Base-by-base conservation (phyloP, 2,888 invertebrate genomes). In the Acanthoscelides obtectus region DNA sequence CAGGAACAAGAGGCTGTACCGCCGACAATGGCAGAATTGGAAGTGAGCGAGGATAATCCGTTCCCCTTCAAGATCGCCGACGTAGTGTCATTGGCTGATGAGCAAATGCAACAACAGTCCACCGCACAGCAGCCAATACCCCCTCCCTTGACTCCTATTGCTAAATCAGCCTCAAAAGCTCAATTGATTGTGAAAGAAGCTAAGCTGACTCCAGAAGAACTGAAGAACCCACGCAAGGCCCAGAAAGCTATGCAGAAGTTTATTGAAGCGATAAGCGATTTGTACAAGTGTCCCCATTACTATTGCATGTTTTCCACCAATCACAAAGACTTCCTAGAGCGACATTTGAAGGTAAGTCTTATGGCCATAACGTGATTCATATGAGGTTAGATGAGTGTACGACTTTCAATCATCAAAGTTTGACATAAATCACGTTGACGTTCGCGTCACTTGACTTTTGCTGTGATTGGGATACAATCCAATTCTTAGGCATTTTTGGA, bases 221-320 rank as follows among this genome's bases (percentile, higher is more conserved):
- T 78, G 20, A 68, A 69, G 1, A 75, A 72, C 65, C 74, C 77
- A 0, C 77, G 79, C 64, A 85, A 85, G 76, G 82, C 83, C 5
- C 81, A 82, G 19, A 78, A 77, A 17, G 81, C 80, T 0, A 85
- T 88, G 84, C 74, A 73, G 20, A 79, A 79, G 68, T 81, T 82
- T 67, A 69, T 81, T 21, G 72, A 75, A 45, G 75, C 74, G 22
- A 77, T 79, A 6, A 78, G 81, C 2, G 85, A 88, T 64, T 80
- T 89, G 17, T 90, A 87, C 77, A 90, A 90, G 75, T 90, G 90
- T 76, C 89, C 89, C 82, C 85, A 83, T 2, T 83, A 82, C 2
- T 80, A 81, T n/a, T 90, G 90, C 77, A 78, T 81, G 0, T 90
- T 84, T 73, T 83, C 87, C 0, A 87, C 88, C 0, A 84, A 87